Conservation (phyloP, 2,797 vertebrate genomes). For the Podarcis siculus region DNA sequence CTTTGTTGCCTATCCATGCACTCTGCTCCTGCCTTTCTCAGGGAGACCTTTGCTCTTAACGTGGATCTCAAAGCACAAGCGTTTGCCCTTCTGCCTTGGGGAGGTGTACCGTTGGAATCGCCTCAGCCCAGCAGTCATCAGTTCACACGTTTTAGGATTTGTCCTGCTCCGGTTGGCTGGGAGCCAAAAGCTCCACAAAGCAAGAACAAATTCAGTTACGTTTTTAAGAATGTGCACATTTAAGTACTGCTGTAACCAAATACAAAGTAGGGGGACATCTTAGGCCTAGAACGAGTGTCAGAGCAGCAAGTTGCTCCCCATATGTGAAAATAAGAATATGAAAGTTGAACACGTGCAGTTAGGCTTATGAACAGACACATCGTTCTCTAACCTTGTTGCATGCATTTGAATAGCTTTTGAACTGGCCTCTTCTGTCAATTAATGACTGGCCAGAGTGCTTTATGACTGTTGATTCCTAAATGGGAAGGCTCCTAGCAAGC, state of each 20-base stretch:
- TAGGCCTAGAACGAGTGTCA: background rate
- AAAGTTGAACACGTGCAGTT: background rate
- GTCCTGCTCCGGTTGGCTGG: background rate
- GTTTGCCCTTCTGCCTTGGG: background rate
- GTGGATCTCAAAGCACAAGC: background rate
- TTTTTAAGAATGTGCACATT: background rate
- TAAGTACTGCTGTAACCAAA: background rate
- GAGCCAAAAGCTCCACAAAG: too few relatives aligned
- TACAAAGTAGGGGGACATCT: too few relatives aligned
- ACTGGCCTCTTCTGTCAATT: background rate
- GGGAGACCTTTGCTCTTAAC: background rate
- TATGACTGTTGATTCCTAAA: background rate
- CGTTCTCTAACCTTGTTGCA: background rate
- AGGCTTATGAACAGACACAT: background rate
- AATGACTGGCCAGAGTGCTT: background rate
- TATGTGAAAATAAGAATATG: too few relatives aligned
- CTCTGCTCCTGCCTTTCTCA: conserved; percentile 12
- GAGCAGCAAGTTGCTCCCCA: background rate
- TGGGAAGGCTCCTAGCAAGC: background rate
- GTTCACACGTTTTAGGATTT: too few relatives aligned
- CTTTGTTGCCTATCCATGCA: background rate
- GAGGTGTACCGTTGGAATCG: background rate
- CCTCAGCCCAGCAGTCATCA: background rate
- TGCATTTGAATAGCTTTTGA: background rate
- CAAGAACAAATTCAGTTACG: background rate